Conservation (phyloP, 2,888 invertebrate genomes). For the Cephus pulcher region DNA sequence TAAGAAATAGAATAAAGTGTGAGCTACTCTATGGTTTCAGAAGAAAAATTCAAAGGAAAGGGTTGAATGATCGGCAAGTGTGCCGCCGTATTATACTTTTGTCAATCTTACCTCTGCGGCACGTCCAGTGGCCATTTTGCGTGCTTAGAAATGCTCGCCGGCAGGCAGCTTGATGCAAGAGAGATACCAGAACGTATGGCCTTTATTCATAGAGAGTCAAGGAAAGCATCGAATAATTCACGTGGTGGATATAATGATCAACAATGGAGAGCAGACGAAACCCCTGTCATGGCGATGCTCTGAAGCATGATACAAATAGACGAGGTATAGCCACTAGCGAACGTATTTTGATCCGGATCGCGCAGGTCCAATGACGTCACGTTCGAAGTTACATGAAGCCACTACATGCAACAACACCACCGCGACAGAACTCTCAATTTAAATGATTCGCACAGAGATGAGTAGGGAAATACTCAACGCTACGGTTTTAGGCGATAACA, state of each 20-base stretch:
- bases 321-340: too few species aligned
- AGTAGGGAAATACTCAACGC: too few species aligned
- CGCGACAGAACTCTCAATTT: too few species aligned
- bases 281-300: constrained; percentile 14
- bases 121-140: constrained; percentile 21
- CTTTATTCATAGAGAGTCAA: constrained; percentile 14
- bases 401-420: too few species aligned
- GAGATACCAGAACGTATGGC: background rate
- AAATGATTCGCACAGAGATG: too few species aligned
- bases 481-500: too few species aligned
- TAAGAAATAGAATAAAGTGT: background rate
- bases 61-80: background rate
- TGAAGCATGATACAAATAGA: background rate
- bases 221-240: constrained; percentile 3
- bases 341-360: too few species aligned
- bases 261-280: constrained; percentile 42
- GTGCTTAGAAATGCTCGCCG: constrained; percentile 9
- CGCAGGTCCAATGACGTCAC: too few species aligned
- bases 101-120: constrained; percentile 21
- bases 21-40: background rate
- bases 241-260: constrained; percentile 25
- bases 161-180: constrained; percentile 1
- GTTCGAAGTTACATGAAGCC: too few species aligned
- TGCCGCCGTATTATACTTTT: background rate
- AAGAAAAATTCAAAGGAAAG: background rate